These are phyloP conservation scores for Chelmon rostratus DNA, from an alignment of 2,797 vertebrate species.

Conservation along the genomic window DNA sequence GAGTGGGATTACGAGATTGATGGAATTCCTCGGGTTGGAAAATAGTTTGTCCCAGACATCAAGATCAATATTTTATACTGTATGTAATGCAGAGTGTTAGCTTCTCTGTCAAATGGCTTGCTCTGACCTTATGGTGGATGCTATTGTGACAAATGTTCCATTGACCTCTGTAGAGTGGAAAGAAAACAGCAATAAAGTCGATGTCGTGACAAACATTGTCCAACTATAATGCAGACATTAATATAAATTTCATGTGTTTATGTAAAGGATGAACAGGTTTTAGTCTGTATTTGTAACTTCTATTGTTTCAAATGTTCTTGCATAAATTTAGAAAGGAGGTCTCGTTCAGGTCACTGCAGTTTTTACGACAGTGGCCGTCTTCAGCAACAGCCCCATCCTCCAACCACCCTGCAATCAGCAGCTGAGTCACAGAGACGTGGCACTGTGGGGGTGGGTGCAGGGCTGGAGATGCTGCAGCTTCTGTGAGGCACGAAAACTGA, in stretches of 20 bases:
- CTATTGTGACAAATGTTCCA: background rate
- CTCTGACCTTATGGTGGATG: background rate
- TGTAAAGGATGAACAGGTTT: background rate
- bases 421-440: constrained; percentile 73
- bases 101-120: background rate
- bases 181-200: background rate
- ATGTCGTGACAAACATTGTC: background rate
- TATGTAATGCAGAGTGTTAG: background rate
- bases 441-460: constrained; percentile 66
- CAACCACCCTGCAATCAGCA: constrained; percentile 47
- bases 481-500: constrained; percentile 4
- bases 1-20: background rate
- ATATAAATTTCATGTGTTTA: background rate
- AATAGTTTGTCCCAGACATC: background rate
- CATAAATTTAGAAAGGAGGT: background rate
- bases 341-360: background rate
- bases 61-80: background rate
- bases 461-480: constrained; percentile 27
- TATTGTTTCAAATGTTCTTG: background rate
- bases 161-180: background rate
- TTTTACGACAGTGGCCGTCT: constrained; percentile 42
- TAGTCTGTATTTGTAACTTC: too few species aligned
- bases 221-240: background rate
- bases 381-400: constrained; percentile 43
- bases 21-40: constrained; percentile 21